phyloP scores from a whole-genome alignment of 2,113 vertebrate genomes.

The Jaculus jaculus region DNA sequence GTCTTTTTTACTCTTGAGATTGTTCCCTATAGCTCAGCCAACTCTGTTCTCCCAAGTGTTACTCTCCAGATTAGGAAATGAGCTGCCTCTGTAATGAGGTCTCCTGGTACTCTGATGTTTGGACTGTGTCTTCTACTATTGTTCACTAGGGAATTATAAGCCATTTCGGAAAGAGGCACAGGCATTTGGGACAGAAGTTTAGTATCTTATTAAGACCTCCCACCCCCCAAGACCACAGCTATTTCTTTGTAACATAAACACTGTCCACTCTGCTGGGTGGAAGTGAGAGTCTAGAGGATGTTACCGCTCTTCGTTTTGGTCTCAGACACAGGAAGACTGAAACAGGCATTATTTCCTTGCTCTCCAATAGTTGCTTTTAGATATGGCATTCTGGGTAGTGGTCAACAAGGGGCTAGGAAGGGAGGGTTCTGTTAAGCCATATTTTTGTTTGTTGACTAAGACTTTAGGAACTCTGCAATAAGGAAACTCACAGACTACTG shows the following conservation, averaged over 20 bases:
- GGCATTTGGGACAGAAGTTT: not conserved
- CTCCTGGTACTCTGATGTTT: slow-evolving; percentile 26
- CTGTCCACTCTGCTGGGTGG: not conserved
- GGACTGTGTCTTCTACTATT: not conserved
- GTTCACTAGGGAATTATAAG: slow-evolving; percentile 11
- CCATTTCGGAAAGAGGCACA: not conserved
- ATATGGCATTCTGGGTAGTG: not conserved
- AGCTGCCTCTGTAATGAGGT: slow-evolving; percentile 34
- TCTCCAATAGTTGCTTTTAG: not conserved
- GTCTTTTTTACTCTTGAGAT: not conserved
- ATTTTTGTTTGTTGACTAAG: not conserved
- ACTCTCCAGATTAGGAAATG: not conserved
- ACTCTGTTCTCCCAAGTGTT: not conserved
- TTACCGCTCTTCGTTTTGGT: not conserved
- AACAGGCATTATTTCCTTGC: not conserved
- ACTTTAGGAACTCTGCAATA: not conserved
- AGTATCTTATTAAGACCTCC: not conserved
- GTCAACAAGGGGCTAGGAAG: not conserved
- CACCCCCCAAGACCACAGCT: not conserved
- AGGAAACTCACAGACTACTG: not conserved
- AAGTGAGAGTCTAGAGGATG: not conserved
- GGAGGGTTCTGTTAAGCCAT: not conserved
- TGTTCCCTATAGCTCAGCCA: not conserved
- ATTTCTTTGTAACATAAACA: not conserved
- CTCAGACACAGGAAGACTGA: not conserved